Percentiles rank a stretch among this genome's conserved stretches.
phyloP scores from a whole-genome alignment of 1,140 invertebrate genomes.

The Dryas iulia region DNA sequence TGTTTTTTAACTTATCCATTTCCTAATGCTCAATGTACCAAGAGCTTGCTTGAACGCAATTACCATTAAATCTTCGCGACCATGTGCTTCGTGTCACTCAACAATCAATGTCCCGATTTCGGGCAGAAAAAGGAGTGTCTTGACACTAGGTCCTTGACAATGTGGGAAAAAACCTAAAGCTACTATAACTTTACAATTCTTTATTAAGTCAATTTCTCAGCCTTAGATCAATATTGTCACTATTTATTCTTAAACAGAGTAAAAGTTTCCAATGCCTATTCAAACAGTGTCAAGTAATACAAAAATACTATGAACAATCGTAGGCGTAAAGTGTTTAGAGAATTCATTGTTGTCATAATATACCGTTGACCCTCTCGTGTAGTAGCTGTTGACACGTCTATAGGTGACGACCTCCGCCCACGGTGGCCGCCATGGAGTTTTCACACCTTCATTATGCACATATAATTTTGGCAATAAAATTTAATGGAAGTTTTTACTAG shows the following conservation, averaged over 20 bases:
- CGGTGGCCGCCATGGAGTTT: neutral
- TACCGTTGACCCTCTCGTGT: slow-evolving; percentile 4
- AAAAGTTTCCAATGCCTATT: neutral
- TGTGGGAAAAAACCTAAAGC: too few species aligned
- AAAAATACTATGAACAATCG: slow-evolving; percentile 6
- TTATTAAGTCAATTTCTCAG: neutral
- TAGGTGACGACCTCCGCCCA: neutral
- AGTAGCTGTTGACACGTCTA: slow-evolving; percentile 1
- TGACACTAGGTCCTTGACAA: too few species aligned
- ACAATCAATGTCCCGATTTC: too few species aligned
- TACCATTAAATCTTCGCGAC: too few species aligned
- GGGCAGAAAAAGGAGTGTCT: too few species aligned
- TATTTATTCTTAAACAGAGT: neutral
- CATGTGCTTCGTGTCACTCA: too few species aligned
- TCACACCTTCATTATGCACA: neutral
- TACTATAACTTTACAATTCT: too few species aligned
- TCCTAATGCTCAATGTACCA: too few species aligned
- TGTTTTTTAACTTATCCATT: too few species aligned
- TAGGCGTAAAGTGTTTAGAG: slow-evolving; percentile 7
- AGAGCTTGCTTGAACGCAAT: too few species aligned
- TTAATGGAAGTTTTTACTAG: neutral
- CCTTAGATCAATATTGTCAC: neutral
- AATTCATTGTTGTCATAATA: slow-evolving; percentile 7
- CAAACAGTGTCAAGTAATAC: slow-evolving; percentile 14
- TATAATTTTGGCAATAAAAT: neutral